Evolutionary conservation across 2,113 vertebrate species (phyloP), one percentile per base, ranked within the genome.

Genomic region (Sigmodon hispidus): DNA sequence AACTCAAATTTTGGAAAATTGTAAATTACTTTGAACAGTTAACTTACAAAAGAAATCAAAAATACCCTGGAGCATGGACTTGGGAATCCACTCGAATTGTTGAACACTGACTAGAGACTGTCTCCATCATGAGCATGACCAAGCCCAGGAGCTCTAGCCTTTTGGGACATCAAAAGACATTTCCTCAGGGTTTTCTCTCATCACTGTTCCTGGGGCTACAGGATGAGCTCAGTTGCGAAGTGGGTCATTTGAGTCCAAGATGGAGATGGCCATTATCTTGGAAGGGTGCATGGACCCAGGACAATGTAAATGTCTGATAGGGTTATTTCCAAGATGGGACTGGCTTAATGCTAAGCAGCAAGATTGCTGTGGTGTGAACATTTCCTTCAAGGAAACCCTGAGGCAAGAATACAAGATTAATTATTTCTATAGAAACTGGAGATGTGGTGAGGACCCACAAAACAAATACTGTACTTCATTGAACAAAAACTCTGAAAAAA

Each of bases 191-290:
- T 0, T 4, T 6, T 79, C 16, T 10, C 89, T 8, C 52, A 12
- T 65, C 36, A 34, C 63, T 8, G 24, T 81, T 77, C 26, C 7
- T 29, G 29, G 76, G 61, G 16, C 45, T 90, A 19, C 96, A 95
- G 76, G 92, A 98, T 98, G 94, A 98, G 95, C 93, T 98, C 96
- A 96, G 65, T 43, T 67, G 92, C 86, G 87, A 96, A 98, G 97
- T 97, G 96, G 97, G 94, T 97, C 97, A 98, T 98, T 96, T 98
- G 97, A 96, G 95, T 96, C 97, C 97, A 98, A 96, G 98, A 96
- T 97, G 96, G 94, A 98, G 97, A 98, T 96, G 97, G 97, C 52
- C 63, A 96, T 98, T 98, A 97, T 96, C 87, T 87, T 96, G 97
- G 97, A 98, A 98, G 96, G 96, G 92, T 22, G 76, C 50, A 94